Evolutionary conservation across 2,797 vertebrate genomes (phyloP).

Genomic region (Lithobates pipiens): DNA sequence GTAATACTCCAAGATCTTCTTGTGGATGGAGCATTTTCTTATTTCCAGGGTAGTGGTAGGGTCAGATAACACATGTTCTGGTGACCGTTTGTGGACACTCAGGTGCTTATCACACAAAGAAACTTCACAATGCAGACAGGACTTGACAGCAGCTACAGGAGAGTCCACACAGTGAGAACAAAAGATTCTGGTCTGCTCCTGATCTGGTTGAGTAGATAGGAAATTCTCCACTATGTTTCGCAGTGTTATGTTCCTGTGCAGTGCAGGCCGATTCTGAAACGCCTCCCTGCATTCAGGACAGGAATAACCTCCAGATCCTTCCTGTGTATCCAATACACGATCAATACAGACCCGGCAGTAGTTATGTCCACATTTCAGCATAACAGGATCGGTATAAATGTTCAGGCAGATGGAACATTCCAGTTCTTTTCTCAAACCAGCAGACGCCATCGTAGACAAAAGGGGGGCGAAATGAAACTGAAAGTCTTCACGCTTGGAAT

Average conservation of each 20-base stretch:
- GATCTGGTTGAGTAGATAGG: no score
- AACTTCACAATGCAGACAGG: no score
- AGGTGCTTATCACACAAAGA: constrained; percentile 6
- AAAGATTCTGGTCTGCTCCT: no score
- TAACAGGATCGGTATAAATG: no score
- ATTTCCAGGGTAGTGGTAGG: background rate
- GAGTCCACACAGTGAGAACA: background rate
- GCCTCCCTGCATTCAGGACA: background rate
- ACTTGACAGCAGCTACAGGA: background rate
- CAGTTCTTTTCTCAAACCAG: no score
- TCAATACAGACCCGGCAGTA: background rate
- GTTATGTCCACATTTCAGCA: no score
- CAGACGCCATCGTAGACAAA: no score
- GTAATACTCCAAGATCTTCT: no score
- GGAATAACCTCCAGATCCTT: background rate
- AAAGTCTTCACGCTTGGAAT: no score
- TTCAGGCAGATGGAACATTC: no score
- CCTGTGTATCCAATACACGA: background rate
- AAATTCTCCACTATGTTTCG: background rate
- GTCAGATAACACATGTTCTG: background rate
- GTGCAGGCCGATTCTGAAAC: background rate
- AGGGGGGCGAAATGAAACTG: no score
- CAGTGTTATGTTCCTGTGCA: background rate
- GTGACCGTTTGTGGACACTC: background rate
- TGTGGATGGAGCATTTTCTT: background rate